phyloP scores from a whole-genome alignment of 2,797 vertebrate species.

The Holocentrus rufus region DNA sequence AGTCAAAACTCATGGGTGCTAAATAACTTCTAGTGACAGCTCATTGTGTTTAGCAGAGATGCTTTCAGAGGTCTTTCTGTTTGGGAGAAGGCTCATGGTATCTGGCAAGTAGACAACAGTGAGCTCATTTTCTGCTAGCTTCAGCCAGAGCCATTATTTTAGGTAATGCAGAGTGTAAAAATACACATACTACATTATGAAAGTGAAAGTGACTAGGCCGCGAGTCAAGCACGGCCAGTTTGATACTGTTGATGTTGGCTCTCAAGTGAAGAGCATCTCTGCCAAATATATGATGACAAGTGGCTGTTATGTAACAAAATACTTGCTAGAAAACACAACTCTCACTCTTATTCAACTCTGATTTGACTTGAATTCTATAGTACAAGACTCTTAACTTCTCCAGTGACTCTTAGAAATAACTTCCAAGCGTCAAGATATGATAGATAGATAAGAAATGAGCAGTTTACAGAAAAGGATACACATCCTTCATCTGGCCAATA shows the following conservation, averaged over 20 bases:
- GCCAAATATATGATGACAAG: slow-evolving; percentile 56
- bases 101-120: neutral
- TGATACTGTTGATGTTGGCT: slow-evolving; percentile 33
- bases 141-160: slow-evolving; percentile 18
- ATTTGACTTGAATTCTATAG: no score
- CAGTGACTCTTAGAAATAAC: no score
- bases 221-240: slow-evolving; percentile 5
- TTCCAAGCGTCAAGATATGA: no score
- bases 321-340: slow-evolving; percentile 18
- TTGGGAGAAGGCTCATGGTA: slow-evolving; percentile 4
- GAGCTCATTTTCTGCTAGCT: neutral
- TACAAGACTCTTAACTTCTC: no score
- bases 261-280: slow-evolving; percentile 40
- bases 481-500: slow-evolving; percentile 90
- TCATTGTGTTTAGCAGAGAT: neutral
- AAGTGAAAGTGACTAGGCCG: neutral
- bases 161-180: slow-evolving; percentile 6
- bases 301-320: slow-evolving; percentile 63
- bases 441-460: no score
- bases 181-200: slow-evolving; percentile 14
- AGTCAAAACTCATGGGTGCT: no score
- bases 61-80: slow-evolving; percentile 6
- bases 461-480: slow-evolving; percentile 84
- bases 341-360: slow-evolving; percentile 13
- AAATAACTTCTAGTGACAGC: neutral